These are phyloP conservation scores for Crossaster papposus DNA, from an alignment of 53 echinoderm and acorn worm species.

Conservation along the genomic window DNA sequence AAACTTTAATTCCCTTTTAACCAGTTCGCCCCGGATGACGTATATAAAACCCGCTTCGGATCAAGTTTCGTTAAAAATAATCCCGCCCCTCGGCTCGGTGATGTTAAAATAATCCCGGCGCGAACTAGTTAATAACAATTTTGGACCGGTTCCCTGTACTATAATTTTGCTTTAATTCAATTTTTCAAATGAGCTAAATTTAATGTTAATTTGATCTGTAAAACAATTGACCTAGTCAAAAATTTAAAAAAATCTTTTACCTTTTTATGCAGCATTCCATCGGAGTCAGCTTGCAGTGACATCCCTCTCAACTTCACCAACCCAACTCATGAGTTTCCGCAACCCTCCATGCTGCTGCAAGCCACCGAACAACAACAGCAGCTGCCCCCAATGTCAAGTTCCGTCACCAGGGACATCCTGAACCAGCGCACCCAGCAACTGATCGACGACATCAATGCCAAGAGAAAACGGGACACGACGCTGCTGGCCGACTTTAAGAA, in stretches of 20 bases:
- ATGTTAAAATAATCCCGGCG: too few relatives aligned
- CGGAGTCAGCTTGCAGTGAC: constrained; percentile 41
- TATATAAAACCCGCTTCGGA: too few relatives aligned
- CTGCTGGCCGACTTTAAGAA: constrained; percentile 88
- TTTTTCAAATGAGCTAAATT: too few relatives aligned
- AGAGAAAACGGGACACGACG: constrained; percentile 88
- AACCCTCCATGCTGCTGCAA: not conserved
- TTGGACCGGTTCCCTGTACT: too few relatives aligned
- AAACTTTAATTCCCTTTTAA: too few relatives aligned
- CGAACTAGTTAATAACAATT: too few relatives aligned
- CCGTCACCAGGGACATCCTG: constrained; percentile 73
- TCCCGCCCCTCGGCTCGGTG: too few relatives aligned
- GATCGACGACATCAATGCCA: constrained; percentile 91
- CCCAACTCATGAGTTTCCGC: not conserved
- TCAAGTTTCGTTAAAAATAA: too few relatives aligned
- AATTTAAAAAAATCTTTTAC: not conserved
- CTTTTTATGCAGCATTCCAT: constrained; percentile 17
- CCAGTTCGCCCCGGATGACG: too few relatives aligned
- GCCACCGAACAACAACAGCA: not conserved
- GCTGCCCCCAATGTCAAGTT: not conserved
- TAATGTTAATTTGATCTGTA: too few relatives aligned
- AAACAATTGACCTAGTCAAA: too few relatives aligned
- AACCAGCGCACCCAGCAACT: constrained; percentile 81
- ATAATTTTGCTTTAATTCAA: too few relatives aligned
- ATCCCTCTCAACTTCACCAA: not conserved